A percentile compares a stretch with the other conserved stretches of the same genome.
Conservation (phyloP, 2,888 invertebrate species). For the Brachypalpus laphriformis region DNA sequence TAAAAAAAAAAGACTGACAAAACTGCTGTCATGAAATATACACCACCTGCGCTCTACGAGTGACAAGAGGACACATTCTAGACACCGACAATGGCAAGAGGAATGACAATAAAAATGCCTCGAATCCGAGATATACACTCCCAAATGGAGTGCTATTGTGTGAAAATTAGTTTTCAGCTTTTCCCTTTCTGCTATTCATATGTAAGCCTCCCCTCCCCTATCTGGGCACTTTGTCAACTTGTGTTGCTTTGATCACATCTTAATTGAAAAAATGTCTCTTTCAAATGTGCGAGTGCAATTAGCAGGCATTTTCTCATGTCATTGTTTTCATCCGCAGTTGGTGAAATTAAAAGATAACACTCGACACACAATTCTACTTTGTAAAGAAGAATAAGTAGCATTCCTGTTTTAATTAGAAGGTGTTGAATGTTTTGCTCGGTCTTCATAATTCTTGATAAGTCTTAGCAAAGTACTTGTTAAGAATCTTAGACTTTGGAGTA, state of each 20-base stretch:
- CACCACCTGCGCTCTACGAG: constrained; percentile 19
- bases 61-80: not conserved
- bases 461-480: not conserved
- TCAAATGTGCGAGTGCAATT: constrained; percentile 47
- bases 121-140: not conserved
- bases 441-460: not conserved
- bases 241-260: constrained; percentile 47
- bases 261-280: constrained; percentile 52
- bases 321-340: constrained; percentile 33
- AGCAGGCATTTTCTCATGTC: constrained; percentile 27
- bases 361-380: constrained; percentile 11
- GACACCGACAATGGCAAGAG: not conserved
- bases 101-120: constrained; percentile 17
- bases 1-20: not conserved
- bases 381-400: constrained; percentile 20
- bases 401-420: constrained; percentile 19
- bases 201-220: not conserved
- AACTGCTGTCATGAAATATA: not conserved
- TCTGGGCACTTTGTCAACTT: not conserved
- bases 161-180: constrained; percentile 21
- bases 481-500: not conserved
- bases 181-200: not conserved
- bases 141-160: constrained; percentile 31
- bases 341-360: constrained; percentile 45
- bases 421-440: constrained; percentile 8